Conservation (phyloP, 2,888 invertebrate species). For the Chymomyza fuscimana region DNA sequence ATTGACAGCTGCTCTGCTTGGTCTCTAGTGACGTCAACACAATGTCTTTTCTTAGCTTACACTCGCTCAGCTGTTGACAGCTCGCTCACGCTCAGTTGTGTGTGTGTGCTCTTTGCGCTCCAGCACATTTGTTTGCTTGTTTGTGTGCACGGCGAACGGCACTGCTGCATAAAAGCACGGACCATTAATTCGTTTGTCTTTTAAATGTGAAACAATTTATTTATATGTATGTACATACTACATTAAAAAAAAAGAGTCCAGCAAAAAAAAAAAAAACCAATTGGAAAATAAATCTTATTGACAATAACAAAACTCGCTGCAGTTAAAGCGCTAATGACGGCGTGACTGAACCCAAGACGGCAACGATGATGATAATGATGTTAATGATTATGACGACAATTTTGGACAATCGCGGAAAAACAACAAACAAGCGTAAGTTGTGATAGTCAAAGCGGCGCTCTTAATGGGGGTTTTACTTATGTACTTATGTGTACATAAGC, state of each 20-base stretch:
- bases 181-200: slow-evolving; percentile 5
- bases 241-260: background rate
- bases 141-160: background rate
- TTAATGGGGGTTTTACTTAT: too few relatives aligned
- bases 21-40: background rate
- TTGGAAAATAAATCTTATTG: background rate
- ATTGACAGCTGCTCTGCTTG: background rate
- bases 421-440: background rate
- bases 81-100: background rate
- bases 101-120: background rate
- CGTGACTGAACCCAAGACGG: background rate
- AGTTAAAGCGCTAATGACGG: background rate
- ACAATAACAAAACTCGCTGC: background rate
- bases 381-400: background rate
- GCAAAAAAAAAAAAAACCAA: background rate
- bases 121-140: slow-evolving; percentile 3
- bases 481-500: too few relatives aligned
- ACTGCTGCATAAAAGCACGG: background rate
- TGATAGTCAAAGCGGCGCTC: too few relatives aligned
- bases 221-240: background rate
- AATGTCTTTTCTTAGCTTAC: background rate
- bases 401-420: background rate
- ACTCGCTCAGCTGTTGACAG: background rate
- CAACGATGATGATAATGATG: background rate
- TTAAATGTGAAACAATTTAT: slow-evolving; percentile 7